A percentile compares a stretch with the other conserved stretches of the same genome.
phyloP scores from a whole-genome alignment of 2,888 invertebrate species.

The Arrhopalites spinosus region DNA sequence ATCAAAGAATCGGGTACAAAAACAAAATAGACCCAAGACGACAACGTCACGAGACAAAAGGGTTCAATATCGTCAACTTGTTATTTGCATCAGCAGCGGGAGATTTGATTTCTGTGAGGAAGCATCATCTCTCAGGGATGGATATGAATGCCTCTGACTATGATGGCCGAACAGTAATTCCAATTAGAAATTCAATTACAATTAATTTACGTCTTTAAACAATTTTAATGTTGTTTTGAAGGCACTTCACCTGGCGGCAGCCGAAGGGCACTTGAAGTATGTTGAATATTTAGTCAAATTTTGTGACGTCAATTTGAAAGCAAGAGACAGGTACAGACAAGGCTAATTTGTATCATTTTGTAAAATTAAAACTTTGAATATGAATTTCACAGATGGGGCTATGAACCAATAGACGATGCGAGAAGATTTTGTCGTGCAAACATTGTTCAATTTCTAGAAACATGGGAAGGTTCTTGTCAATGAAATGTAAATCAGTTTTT shows the following conservation, averaged over 20 bases:
- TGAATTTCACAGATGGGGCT: conserved; percentile 75
- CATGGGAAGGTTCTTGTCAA: too few relatives aligned
- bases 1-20: conserved; percentile 85
- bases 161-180: conserved; percentile 71
- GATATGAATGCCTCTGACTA: conserved; percentile 93
- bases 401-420: conserved; percentile 88
- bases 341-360: neutral
- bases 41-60: conserved; percentile 88
- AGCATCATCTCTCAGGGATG: conserved; percentile 84
- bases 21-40: conserved; percentile 92
- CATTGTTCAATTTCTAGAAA: conserved; percentile 75
- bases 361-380: too few relatives aligned
- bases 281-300: conserved; percentile 88
- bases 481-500: too few relatives aligned
- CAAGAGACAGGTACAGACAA: conserved; percentile 70
- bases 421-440: conserved; percentile 78
- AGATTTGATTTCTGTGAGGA: conserved; percentile 88
- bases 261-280: conserved; percentile 89
- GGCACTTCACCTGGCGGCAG: conserved; percentile 90
- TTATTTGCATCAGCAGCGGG: conserved; percentile 93
- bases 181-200: too few relatives aligned
- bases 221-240: conserved; percentile 58
- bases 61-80: conserved; percentile 88
- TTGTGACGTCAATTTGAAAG: conserved; percentile 76
- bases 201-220: too few relatives aligned